Evolutionary conservation across 2,888 invertebrate species (phyloP), one percentile per base, ranked within the genome.

Genomic region (Aquatica leii): DNA sequence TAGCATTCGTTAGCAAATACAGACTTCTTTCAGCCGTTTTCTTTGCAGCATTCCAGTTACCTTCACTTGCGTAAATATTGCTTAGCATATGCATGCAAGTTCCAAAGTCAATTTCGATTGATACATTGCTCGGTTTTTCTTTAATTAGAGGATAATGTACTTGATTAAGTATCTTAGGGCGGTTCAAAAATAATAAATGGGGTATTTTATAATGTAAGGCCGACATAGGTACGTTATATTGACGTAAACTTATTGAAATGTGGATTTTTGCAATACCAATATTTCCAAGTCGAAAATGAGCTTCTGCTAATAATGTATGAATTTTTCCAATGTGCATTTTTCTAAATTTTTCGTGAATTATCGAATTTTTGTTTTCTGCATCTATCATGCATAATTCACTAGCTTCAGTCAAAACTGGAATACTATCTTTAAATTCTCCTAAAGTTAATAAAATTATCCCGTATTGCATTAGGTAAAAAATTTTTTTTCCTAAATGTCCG

Each of bases 381-480:
- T 73, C 70, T 8, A 49, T 62, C 49, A 68, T 64, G 46, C 73
- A 75, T 24, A 68, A 61, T 34, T 75, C 65, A 12, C 71, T 68
- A 0, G 76, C 74, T 46, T 67, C 62, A 0, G 66, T 60, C 8
- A 82, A 71, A 20, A 76, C 67, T 43, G 73, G 72, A 6, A 78
- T 70, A 0, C 80, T 79, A 40, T 73, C 77, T 18, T 70, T 65
- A 17, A 74, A 73, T 58, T 81, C 80, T 0, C 71, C 73, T 21
- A 75, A 74, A 3, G 71, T 55, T 21, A 79, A 75, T 18, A 81
- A 67, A 11, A 79, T 77, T 1, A 76, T 71, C 0, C 77, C 74
- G 34, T 78, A 80, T 58, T 81, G 76, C 60, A 80, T 68, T 24
- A 77, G 62, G 55, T 79, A 81, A 15, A 74, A 69, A n/a, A 78